Evolutionary conservation across 2,113 vertebrate species (phyloP).

Genomic region (Podarcis raffonei): DNA sequence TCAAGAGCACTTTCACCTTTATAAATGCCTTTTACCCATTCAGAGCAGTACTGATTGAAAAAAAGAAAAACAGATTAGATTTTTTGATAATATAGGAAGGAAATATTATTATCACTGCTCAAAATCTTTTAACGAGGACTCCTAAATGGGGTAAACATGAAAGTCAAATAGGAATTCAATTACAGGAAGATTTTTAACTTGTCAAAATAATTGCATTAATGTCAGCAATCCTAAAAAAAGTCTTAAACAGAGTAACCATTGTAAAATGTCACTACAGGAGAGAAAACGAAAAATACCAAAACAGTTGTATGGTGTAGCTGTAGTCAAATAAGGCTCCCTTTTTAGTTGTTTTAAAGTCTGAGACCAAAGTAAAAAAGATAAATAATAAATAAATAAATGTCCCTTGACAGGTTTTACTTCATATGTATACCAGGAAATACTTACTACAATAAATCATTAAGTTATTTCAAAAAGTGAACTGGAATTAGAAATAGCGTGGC

Average conservation of each 20-base stretch:
- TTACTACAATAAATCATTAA: constrained; percentile 37
- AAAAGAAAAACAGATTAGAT: constrained; percentile 75
- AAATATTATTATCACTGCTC: constrained; percentile 79
- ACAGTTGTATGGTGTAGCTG: constrained; percentile 32
- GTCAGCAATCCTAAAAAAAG: constrained; percentile 63
- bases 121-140: constrained; percentile 75
- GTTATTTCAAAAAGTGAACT: constrained; percentile 45
- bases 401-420: constrained; percentile 57
- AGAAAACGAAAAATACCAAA: constrained; percentile 66
- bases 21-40: constrained; percentile 60
- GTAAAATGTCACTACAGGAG: constrained; percentile 43
- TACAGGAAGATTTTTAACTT: constrained; percentile 79
- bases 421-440: constrained; percentile 33
- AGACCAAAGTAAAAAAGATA: constrained; percentile 52
- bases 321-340: constrained; percentile 55
- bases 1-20: constrained; percentile 57
- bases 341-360: constrained; percentile 64
- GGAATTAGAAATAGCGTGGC: not conserved
- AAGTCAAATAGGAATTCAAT: constrained; percentile 79
- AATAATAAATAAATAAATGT: constrained; percentile 33
- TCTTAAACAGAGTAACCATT: constrained; percentile 73
- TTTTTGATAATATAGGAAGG: constrained; percentile 75
- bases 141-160: constrained; percentile 71
- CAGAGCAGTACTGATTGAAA: constrained; percentile 58
- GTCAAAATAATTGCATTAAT: constrained; percentile 79